phyloP scores from a whole-genome alignment of 2,797 vertebrate species.

The Sebastes cheni region DNA sequence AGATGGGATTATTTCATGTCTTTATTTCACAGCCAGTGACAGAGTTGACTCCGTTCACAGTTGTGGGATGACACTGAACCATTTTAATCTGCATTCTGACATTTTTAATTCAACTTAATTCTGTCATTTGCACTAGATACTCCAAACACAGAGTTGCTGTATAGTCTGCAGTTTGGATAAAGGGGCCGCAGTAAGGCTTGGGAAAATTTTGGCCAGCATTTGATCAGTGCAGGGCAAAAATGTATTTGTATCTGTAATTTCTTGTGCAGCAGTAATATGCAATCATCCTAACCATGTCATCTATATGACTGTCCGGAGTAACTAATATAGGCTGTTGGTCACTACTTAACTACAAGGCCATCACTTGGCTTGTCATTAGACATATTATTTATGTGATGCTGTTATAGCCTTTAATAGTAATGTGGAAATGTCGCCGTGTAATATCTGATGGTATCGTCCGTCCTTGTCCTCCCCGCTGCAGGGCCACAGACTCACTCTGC shows the following conservation, averaged over 20 bases:
- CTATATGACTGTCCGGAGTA: too few relatives aligned
- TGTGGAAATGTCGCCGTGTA: background rate
- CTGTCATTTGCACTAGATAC: background rate
- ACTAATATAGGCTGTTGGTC: too few relatives aligned
- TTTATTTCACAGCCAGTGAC: too few relatives aligned
- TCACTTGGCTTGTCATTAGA: background rate
- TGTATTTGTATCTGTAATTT: background rate
- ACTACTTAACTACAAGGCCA: background rate
- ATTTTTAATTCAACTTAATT: too few relatives aligned
- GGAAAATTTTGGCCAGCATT: background rate
- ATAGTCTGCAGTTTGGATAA: background rate
- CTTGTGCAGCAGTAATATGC: too few relatives aligned
- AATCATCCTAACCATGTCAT: background rate
- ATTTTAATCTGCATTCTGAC: too few relatives aligned
- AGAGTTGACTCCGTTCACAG: too few relatives aligned
- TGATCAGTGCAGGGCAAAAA: background rate
- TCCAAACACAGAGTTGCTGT: background rate
- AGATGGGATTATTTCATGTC: too few relatives aligned
- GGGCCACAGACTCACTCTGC: constrained; percentile 90
- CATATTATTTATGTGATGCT: background rate
- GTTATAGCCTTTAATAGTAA: background rate
- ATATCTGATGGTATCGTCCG: background rate
- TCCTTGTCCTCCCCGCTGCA: constrained; percentile 41
- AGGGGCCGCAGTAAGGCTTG: background rate
- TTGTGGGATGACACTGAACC: too few relatives aligned